Base-by-base conservation (phyloP, 2,113 vertebrate genomes). In the Semicossyphus pulcher region DNA sequence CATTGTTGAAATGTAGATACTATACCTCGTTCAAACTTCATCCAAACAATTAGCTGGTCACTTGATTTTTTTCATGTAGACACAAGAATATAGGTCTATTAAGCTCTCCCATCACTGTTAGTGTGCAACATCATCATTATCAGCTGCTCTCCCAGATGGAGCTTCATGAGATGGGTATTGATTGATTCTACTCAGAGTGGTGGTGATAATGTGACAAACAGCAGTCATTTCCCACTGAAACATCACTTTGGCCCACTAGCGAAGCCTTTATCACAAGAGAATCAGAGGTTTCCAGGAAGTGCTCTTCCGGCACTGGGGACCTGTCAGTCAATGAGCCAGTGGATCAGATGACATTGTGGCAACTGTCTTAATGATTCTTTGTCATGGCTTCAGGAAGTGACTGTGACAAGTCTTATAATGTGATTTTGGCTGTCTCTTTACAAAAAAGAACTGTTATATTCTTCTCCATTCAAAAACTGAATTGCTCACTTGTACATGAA, bases 171-270 rank as follows among this genome's bases (percentile, higher is more conserved):
- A 89, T 90, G 78, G 79, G 57, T 91, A 91, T 89, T 87, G 87
- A 90, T 90, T 87, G 78, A 69, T 75, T 80, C 73, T 76, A 76
- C 47, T 79, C 75, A 80, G 70, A 87, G 80, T 86, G 81, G 29
- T 84, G 75, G 75, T 87, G 86, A 88, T 90, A 90, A 86, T 91
- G 80, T 88, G 89, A 91, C 89, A 91, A 91, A 89, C 83, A 88
- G 84, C 76, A 87, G 88, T 88, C 87, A 89, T 87, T 90, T 88
- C 81, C 83, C 78, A 74, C 77, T 84, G 80, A 85, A 84, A 81
- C 81, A 88, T 89, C 76, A 88, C 87, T 88, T 79, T 89, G 83
- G 85, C 60, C 69, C 78, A 83, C 67, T 39, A 58, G 51, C 36
- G 1, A 66, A 73, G 78, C 37, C 86, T 85, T 88, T 90, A 91